Percentiles rank a stretch among this genome's conserved stretches.
These are phyloP conservation scores for Philopotamus ludificatus DNA, from an alignment of 1,140 invertebrate genomes.

Conservation along the genomic window DNA sequence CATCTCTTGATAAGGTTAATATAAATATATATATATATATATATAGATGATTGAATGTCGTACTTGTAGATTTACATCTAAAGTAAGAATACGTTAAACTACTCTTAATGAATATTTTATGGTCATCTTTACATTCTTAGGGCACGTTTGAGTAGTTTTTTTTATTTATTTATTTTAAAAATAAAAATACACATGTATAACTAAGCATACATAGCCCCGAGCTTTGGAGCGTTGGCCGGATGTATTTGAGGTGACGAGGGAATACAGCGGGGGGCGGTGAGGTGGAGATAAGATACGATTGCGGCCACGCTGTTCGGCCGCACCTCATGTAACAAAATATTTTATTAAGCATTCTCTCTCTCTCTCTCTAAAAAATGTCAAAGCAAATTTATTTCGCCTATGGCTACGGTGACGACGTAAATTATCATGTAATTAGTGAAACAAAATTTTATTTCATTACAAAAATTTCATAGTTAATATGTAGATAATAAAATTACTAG, in stretches of 20 bases:
- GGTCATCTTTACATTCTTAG: conserved; percentile 30
- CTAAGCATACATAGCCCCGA: conserved; percentile 36
- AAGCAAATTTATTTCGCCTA: not conserved
- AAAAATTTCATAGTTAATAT: not conserved
- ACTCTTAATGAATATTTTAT: conserved; percentile 28
- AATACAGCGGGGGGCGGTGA: conserved; percentile 26
- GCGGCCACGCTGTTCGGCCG: conserved; percentile 6
- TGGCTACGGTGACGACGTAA: too few species aligned
- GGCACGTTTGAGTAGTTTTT: conserved; percentile 32
- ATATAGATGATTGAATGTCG: conserved; percentile 25
- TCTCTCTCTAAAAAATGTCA: not conserved
- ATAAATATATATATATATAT: too few species aligned
- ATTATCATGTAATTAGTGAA: too few species aligned
- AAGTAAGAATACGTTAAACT: conserved; percentile 21
- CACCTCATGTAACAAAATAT: conserved; percentile 19
- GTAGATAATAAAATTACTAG: not conserved
- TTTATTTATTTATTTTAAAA: conserved; percentile 33
- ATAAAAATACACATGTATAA: conserved; percentile 31
- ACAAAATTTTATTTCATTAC: too few species aligned
- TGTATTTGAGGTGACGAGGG: conserved; percentile 35
- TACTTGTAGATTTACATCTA: conserved; percentile 24
- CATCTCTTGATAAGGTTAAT: conserved; percentile 11
- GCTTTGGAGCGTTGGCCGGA: conserved; percentile 38
- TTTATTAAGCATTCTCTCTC: not conserved
- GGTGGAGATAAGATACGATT: conserved; percentile 23